Evolutionary conservation across 2,888 invertebrate species (phyloP).

Genomic region (Noctua pronuba): DNA sequence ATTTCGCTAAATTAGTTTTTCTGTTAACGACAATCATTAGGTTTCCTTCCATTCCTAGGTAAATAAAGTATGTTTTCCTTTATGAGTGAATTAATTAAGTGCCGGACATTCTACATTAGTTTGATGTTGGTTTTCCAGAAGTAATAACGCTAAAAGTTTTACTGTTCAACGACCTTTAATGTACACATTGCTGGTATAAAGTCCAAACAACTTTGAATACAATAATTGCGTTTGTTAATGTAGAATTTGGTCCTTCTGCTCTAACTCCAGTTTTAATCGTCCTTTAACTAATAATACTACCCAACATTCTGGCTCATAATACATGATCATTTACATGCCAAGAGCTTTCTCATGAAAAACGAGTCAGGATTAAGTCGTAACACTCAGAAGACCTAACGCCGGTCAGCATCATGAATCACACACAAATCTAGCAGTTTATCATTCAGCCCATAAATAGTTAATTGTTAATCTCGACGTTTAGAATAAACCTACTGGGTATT

Average conservation of each 20-base stretch:
- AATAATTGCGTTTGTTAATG: not conserved
- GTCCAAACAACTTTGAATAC: not conserved
- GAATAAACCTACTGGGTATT: conserved; percentile 64
- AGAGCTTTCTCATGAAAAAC: conserved; percentile 54
- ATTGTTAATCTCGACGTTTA: conserved; percentile 67
- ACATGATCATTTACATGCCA: conserved; percentile 38
- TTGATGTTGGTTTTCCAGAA: conserved; percentile 28
- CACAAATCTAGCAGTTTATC: conserved; percentile 61
- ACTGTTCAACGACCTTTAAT: not conserved
- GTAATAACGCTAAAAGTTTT: conserved; percentile 28
- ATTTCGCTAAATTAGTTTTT: conserved; percentile 6
- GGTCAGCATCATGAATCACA: conserved; percentile 59
- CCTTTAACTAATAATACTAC: conserved; percentile 13
- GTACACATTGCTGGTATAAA: not conserved
- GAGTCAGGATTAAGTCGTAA: conserved; percentile 55
- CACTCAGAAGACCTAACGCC: conserved; percentile 54
- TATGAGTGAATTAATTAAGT: conserved; percentile 32
- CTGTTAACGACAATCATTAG: conserved; percentile 27
- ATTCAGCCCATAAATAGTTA: conserved; percentile 64
- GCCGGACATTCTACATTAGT: conserved; percentile 10
- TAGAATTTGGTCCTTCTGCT: not conserved
- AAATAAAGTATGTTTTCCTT: conserved; percentile 9
- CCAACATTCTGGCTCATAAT: conserved; percentile 29
- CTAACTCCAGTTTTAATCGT: not conserved
- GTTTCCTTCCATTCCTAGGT: conserved; percentile 20